These are phyloP conservation scores for Malurus splendens DNA, from an alignment of 2,797 vertebrate species.

Conservation along the genomic window DNA sequence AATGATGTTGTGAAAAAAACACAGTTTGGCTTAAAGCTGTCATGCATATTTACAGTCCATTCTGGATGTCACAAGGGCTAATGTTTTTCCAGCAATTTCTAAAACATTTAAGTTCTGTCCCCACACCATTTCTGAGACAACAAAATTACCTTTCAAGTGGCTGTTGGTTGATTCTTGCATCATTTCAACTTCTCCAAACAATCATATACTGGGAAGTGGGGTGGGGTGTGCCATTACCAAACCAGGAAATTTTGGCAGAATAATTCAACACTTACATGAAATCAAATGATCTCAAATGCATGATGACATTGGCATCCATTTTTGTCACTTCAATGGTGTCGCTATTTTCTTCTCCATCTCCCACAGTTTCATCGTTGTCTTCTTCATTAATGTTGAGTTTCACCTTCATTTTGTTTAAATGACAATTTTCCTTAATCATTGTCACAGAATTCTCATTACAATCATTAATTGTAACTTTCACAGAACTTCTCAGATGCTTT, in stretches of 20 bases:
- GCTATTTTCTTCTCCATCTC: conserved; percentile 59
- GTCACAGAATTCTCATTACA: conserved; percentile 88
- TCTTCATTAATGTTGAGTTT: conserved; percentile 69
- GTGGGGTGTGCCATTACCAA: neutral
- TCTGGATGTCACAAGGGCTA: neutral
- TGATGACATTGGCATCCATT: conserved; percentile 96
- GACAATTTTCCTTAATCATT: conserved; percentile 92
- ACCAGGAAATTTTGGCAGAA: neutral
- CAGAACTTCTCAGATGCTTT: conserved; percentile 84
- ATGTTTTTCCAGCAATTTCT: neutral
- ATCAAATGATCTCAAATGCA: conserved; percentile 93
- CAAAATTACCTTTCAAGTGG: neutral
- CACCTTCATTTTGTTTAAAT: conserved; percentile 88
- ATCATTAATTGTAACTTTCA: conserved; percentile 93
- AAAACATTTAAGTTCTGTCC: neutral
- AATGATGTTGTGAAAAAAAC: neutral
- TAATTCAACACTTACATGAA: conserved; percentile 84
- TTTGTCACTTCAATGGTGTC: conserved; percentile 86
- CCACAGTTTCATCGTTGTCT: conserved; percentile 41
- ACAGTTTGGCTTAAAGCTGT: neutral
- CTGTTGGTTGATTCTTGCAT: neutral
- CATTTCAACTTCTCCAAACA: neutral
- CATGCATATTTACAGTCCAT: neutral
- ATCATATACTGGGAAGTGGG: neutral
- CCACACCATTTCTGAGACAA: neutral